Evolutionary conservation across 2,113 vertebrate genomes (phyloP).

Genomic region (Epinephelus fuscoguttatus): DNA sequence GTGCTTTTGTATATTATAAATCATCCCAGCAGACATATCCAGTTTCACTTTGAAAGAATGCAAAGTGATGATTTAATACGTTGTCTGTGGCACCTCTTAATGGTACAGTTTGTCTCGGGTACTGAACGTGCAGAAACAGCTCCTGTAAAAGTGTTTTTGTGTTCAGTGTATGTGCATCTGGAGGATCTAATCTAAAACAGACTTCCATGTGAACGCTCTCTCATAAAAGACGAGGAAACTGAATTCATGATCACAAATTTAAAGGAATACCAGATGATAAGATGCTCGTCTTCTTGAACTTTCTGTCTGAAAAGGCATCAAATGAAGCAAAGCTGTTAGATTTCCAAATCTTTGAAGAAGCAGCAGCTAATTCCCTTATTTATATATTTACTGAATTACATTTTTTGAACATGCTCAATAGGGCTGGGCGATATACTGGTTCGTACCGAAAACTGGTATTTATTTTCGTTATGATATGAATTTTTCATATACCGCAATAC

Average conservation of each 20-base stretch:
- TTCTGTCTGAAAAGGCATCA: slow-evolving; percentile 1
- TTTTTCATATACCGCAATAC: too few species aligned
- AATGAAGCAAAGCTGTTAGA: background rate
- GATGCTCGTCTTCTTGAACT: background rate
- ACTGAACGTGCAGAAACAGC: background rate
- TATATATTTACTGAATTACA: background rate
- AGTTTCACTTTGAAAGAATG: background rate
- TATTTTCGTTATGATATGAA: too few species aligned
- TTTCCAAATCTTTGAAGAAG: background rate
- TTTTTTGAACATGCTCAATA: background rate
- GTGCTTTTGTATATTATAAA: background rate
- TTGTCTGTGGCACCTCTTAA: background rate
- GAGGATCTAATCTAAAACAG: background rate
- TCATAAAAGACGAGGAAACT: background rate
- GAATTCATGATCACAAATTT: background rate
- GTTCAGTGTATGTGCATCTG: background rate
- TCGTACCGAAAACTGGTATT: too few species aligned
- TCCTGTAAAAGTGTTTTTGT: background rate
- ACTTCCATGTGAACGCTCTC: background rate
- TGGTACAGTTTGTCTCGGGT: background rate
- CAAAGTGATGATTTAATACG: background rate
- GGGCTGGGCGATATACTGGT: too few species aligned
- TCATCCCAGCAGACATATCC: background rate
- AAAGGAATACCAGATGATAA: slow-evolving; percentile 3
- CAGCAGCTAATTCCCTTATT: background rate